Evolutionary conservation across 2,888 invertebrate species (phyloP).

Genomic region (Synanthedon myopaeformis): DNA sequence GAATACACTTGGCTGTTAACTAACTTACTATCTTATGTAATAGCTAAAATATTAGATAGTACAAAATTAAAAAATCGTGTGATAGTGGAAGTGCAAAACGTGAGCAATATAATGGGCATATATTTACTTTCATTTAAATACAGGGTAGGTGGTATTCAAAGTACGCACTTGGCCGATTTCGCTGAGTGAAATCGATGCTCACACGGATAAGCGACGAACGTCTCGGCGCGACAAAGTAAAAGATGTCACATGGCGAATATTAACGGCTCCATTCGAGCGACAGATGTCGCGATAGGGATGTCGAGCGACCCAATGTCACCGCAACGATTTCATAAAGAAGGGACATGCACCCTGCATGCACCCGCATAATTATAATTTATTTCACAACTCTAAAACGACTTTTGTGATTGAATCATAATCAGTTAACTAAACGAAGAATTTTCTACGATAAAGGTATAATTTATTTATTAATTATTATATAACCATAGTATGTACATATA

Average conservation of each 20-base stretch:
- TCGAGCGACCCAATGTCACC: constrained; percentile 12
- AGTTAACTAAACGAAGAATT: no score
- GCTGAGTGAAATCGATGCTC: constrained; percentile 24
- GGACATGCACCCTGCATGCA: no score
- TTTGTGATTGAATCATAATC: no score
- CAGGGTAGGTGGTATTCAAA: neutral
- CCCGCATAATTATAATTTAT: no score
- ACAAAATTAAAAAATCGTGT: no score
- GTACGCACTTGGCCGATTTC: constrained; percentile 12
- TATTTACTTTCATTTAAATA: neutral
- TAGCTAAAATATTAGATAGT: no score
- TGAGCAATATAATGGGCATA: neutral
- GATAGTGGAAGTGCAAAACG: neutral
- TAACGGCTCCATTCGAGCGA: constrained; percentile 32
- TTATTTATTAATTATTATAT: no score
- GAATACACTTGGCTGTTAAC: no score
- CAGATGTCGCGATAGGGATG: constrained; percentile 23
- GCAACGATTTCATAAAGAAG: neutral
- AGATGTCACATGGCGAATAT: constrained; percentile 27
- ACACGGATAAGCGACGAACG: constrained; percentile 15
- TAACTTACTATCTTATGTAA: no score
- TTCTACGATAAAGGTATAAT: no score
- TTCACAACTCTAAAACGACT: no score
- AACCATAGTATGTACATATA: no score
- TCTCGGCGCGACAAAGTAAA: constrained; percentile 25